Conservation (phyloP, 2,888 invertebrate species). For the Xestia sexstrigata region DNA sequence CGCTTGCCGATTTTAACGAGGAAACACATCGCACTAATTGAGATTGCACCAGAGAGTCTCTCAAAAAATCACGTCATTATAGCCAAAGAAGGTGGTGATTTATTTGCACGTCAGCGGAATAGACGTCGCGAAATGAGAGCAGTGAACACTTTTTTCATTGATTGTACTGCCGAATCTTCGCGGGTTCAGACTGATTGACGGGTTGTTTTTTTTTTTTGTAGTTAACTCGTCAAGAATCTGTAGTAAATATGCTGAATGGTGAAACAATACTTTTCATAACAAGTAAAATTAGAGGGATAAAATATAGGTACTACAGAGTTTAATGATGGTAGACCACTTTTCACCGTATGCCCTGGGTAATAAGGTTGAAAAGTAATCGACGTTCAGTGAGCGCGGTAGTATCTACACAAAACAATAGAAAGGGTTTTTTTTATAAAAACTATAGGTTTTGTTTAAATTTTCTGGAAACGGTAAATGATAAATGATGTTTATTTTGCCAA, state of each 20-base stretch:
- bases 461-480: background rate
- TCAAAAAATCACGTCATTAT: conserved; percentile 88
- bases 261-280: background rate
- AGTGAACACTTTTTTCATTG: conserved; percentile 73
- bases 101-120: conserved; percentile 85
- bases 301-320: background rate
- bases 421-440: background rate
- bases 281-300: background rate
- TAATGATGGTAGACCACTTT: too few species aligned
- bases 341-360: too few species aligned
- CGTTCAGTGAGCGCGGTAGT: too few species aligned
- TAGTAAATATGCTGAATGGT: background rate
- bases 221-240: background rate
- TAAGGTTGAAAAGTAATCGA: too few species aligned
- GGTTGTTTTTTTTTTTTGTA: background rate
- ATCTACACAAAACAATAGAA: background rate
- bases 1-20: conserved; percentile 87
- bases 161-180: conserved; percentile 68
- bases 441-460: background rate
- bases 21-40: conserved; percentile 88
- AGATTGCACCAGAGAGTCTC: conserved; percentile 86
- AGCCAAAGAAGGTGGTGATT: conserved; percentile 87
- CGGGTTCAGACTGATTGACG: conserved; percentile 21
- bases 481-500: too few species aligned
- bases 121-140: conserved; percentile 85